phyloP scores from a whole-genome alignment of 2,888 invertebrate genomes.

The Dynastes tityus region DNA sequence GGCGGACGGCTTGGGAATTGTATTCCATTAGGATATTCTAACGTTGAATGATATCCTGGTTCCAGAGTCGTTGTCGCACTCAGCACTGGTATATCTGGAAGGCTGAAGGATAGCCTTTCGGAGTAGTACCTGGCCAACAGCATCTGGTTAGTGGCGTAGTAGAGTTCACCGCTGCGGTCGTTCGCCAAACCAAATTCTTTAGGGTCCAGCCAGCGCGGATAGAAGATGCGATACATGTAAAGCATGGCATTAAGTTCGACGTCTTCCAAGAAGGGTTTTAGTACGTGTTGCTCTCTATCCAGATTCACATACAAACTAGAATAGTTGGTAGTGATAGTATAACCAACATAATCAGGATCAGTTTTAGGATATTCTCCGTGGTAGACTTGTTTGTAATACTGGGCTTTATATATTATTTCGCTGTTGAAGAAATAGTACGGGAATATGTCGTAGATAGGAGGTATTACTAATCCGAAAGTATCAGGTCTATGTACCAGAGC shows the following conservation, averaged over 20 bases:
- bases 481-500: slow-evolving; percentile 78
- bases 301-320: slow-evolving; percentile 71
- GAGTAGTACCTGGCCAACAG: slow-evolving; percentile 80
- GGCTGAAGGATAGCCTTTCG: slow-evolving; percentile 78
- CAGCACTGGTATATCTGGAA: slow-evolving; percentile 76
- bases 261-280: slow-evolving; percentile 80
- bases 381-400: slow-evolving; percentile 75
- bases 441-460: slow-evolving; percentile 82
- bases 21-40: slow-evolving; percentile 76
- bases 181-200: slow-evolving; percentile 63
- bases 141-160: slow-evolving; percentile 79
- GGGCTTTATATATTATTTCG: slow-evolving; percentile 79
- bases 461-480: slow-evolving; percentile 77
- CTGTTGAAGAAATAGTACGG: slow-evolving; percentile 82
- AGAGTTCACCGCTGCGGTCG: slow-evolving; percentile 74
- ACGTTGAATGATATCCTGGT: slow-evolving; percentile 75
- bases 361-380: slow-evolving; percentile 62
- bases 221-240: slow-evolving; percentile 76
- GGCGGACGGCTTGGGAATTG: slow-evolving; percentile 74
- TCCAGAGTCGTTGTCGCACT: slow-evolving; percentile 63
- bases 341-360: slow-evolving; percentile 62
- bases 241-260: slow-evolving; percentile 78
- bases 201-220: slow-evolving; percentile 78
- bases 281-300: slow-evolving; percentile 72
- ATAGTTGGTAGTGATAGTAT: slow-evolving; percentile 68